These are phyloP conservation scores for Trachelipus rathkii DNA, from an alignment of 1,140 invertebrate species.

Conservation along the genomic window DNA sequence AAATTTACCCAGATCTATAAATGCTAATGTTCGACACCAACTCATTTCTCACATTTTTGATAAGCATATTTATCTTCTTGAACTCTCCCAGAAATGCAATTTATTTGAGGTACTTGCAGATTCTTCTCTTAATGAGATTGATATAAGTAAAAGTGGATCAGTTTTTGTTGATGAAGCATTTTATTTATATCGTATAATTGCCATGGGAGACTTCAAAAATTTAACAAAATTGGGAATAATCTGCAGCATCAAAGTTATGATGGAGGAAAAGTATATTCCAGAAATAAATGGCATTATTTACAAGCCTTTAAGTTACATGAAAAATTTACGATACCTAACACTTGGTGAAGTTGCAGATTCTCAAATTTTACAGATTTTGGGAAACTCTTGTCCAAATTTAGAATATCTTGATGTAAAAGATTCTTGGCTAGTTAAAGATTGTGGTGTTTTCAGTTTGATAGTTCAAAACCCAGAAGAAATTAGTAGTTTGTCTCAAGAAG, in stretches of 20 bases:
- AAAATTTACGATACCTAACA: not conserved
- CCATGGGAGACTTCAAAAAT: not conserved
- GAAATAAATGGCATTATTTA: not conserved
- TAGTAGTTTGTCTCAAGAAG: not conserved
- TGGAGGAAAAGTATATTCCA: not conserved
- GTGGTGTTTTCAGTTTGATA: not conserved
- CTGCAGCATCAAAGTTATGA: not conserved
- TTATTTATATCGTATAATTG: not conserved
- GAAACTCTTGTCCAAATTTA: not conserved
- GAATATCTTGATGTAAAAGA: constrained; percentile 8
- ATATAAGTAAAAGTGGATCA: not conserved
- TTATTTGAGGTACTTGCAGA: not conserved
- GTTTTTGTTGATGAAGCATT: not conserved
- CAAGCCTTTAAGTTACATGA: not conserved
- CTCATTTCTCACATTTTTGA: not conserved
- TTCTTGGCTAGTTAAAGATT: not conserved
- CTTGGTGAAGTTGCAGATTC: not conserved
- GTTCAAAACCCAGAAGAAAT: not conserved
- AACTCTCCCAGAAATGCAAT: not conserved
- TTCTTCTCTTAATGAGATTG: not conserved
- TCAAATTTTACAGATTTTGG: not conserved
- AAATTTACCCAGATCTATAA: too few species aligned
- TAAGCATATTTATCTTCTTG: not conserved
- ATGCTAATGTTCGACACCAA: not conserved
- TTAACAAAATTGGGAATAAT: not conserved